Base-by-base conservation (phyloP, 2,113 vertebrate genomes). In the Anhinga anhinga region DNA sequence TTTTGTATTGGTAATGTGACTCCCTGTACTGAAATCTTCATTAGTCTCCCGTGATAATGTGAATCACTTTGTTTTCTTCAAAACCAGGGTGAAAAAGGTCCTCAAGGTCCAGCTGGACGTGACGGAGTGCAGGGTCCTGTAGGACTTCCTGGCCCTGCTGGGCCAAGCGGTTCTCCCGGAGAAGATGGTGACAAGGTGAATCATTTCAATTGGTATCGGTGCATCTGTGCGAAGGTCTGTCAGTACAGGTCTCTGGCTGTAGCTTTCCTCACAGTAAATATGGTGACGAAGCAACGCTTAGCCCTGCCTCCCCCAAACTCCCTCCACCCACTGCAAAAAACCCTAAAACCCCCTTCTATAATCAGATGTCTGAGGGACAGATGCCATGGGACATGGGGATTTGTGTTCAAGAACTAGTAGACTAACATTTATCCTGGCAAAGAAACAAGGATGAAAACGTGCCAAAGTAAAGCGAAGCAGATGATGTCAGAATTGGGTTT, bases 151-250 rank as follows among this genome's bases (percentile, higher is more conserved):
- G 99, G 99, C 27, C 99, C 99, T 44, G 98, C 99, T 19, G 99
- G 99, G 66, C 99, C 99, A 19, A 99, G 99, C 44, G 99, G 99
- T 36, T 99, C 99, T 91, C 99, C 99, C 1, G 99, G 99, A 97
- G 99, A 99, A 97, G 99, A 99, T 9, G 99, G 99, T 80, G 99
- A 99, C 98, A 99, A 99, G 99, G 99, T 99, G 56, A 91, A 95
- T 96, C 40, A n/a, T 82, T 83, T 11, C 52, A 58, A 56, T 20
- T 61, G 7, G 9, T 30, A 23, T 52, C 40, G 62, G 25, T 77
- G 30, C 62, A 25, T 52, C 29, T 83, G 11, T 61, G 15, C 53
- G 49, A 93, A 73, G 36, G 22, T 62, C 34, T 77, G 26, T 32
- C 27, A 58, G 63, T 30, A 56, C 18, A 47, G n/a, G 36, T 58